Percentiles rank a stretch among this genome's conserved stretches.
These are phyloP conservation scores for Cremastobaeus sp. DNA, from an alignment of 2,888 invertebrate species.

Conservation along the genomic window DNA sequence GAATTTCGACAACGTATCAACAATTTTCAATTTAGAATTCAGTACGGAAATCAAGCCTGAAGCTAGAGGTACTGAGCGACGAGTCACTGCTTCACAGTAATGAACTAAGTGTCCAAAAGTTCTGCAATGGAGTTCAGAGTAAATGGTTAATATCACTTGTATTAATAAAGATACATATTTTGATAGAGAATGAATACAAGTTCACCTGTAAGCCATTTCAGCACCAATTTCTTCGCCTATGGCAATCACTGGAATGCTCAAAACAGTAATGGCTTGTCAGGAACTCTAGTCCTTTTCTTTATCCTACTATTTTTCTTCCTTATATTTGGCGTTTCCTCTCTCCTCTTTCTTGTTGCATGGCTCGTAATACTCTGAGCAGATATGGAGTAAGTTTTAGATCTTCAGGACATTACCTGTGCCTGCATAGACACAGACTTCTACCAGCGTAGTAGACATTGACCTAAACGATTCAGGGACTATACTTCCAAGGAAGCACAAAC, in stretches of 20 bases:
- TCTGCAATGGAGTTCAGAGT: constrained; percentile 76
- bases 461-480: constrained; percentile 95
- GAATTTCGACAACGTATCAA: constrained; percentile 99
- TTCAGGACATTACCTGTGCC: constrained; percentile 99
- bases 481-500: constrained; percentile 90
- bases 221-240: constrained; percentile 99
- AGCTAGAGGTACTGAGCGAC: constrained; percentile 97
- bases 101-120: constrained; percentile 97
- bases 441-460: constrained; percentile 96
- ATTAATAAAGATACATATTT: background rate
- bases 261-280: constrained; percentile 96
- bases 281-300: constrained; percentile 89
- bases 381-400: constrained; percentile 96
- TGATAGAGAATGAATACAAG: background rate
- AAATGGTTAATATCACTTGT: background rate
- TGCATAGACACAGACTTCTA: constrained; percentile 99
- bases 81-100: constrained; percentile 97
- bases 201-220: constrained; percentile 91
- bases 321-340: constrained; percentile 78
- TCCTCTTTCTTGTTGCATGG: constrained; percentile 78
- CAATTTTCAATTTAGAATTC: constrained; percentile 96
- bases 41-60: constrained; percentile 97
- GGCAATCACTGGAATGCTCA: constrained; percentile 98
- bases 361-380: constrained; percentile 99
- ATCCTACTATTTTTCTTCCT: constrained; percentile 81